Evolutionary conservation across 92 coral and sea anemone species (phyloP), one percentile per base, ranked within the genome.

Genomic region (Muricea muricata): DNA sequence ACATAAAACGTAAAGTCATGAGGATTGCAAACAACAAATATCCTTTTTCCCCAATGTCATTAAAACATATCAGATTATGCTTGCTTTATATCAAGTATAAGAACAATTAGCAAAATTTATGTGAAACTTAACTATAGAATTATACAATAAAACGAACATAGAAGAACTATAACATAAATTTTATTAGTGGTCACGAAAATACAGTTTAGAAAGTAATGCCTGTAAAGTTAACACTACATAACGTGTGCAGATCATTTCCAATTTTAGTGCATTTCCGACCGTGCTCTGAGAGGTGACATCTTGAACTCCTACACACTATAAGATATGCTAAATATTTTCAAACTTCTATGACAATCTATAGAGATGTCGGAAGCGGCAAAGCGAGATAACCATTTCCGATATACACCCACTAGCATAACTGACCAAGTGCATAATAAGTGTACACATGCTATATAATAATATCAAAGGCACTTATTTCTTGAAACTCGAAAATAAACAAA

Each of bases 341-440:
- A 57, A 75, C 80, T 32, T 47, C 80, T 75, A 75, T 75, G 80
- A 75, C 80, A 52, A 75, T 57, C 24, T 28, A 33, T 10, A 24
- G 65, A 28, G 41, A 17, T 28, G 61, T 75, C 80, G 80, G 80
- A 75, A 75, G 80, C 65, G 80, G 45, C 45, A 50, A 21, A n/a
- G 80, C 40, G 17, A 40, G 57, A 20, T 23, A 48, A 29, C 39
- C 52, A 75, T 75, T 50, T 47, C 80, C 25, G 80, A 48, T 26
- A 75, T 32, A 50, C 65, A 32, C 80, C 80, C 65, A 70, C 76
- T 12, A 23, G n/a, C 56, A 47, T 47, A 9, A 26, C 39, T 47
- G 80, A 50, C 80, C 60, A 28, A 63, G 70, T 63, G 70, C 30
- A 30, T 28, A 29, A 63, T 63, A 63, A 63, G 70, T 63, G 70